A percentile compares a stretch with the other conserved stretches of the same genome.
Conservation (phyloP, 2,113 vertebrate species). For the Rhinogobius similis region DNA sequence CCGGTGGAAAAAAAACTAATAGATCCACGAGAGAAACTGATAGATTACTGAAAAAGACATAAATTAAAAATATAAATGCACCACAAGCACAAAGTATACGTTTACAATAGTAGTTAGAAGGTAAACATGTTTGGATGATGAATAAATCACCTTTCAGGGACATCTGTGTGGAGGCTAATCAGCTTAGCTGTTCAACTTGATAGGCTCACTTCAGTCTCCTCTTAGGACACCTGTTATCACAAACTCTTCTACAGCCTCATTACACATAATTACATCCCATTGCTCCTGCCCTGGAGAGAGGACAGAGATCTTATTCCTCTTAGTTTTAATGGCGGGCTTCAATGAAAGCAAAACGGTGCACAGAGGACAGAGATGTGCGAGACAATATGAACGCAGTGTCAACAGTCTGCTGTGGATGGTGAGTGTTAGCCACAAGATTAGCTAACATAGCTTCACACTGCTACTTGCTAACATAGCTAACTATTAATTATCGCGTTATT, state of each 20-base stretch:
- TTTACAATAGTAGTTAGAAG: neutral
- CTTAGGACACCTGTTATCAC: conserved; percentile 44
- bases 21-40: no score
- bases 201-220: conserved; percentile 19
- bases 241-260: conserved; percentile 6
- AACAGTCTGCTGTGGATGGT: conserved; percentile 8
- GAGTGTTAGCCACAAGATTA: conserved; percentile 1
- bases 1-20: no score
- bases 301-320: no score
- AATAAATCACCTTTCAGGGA: neutral
- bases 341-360: no score
- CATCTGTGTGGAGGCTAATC: conserved; percentile 9
- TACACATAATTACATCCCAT: neutral
- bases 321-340: no score
- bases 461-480: neutral
- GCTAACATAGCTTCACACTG: neutral
- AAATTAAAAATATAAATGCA: no score
- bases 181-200: conserved; percentile 9
- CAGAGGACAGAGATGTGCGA: neutral
- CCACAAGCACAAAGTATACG: neutral
- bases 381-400: neutral
- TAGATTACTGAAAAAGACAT: no score
- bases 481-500: neutral
- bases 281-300: neutral
- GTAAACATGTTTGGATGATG: neutral